Evolutionary conservation across 35 echinoderm and acorn worm species (phyloP).

Genomic region (Apostichopus parvimensis): DNA sequence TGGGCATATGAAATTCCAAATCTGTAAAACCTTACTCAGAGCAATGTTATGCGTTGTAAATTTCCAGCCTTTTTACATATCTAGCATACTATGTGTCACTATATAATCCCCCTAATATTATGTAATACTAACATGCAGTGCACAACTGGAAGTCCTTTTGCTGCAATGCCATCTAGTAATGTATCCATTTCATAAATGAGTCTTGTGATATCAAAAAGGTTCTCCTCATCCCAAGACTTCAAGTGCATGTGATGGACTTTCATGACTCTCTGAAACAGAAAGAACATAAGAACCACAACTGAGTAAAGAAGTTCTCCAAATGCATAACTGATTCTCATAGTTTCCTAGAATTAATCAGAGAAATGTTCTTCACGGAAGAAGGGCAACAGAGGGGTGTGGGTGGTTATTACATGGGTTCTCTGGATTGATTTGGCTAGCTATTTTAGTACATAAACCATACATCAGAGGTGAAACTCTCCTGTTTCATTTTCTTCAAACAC

Average conservation of each 20-base stretch:
- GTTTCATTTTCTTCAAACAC: no score
- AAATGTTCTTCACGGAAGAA: no score
- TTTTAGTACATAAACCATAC: no score
- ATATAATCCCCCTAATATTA: neutral
- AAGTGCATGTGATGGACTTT: neutral
- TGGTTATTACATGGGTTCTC: no score
- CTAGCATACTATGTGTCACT: no score
- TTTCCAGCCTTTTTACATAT: no score
- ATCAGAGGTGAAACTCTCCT: no score
- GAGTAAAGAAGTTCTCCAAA: neutral
- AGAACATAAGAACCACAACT: neutral
- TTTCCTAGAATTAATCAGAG: neutral
- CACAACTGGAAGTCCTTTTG: neutral
- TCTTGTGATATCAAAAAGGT: neutral
- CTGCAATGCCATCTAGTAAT: neutral
- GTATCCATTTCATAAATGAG: neutral
- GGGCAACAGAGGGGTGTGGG: no score
- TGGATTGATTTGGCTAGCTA: no score
- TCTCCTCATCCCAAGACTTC: neutral
- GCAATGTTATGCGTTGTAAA: no score
- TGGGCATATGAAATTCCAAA: no score
- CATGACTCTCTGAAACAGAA: neutral
- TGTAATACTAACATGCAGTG: conserved; percentile 6
- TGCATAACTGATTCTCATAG: neutral
- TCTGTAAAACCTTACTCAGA: no score